Base-by-base conservation (phyloP, 2,797 vertebrate genomes). In the Botia kubotai region DNA sequence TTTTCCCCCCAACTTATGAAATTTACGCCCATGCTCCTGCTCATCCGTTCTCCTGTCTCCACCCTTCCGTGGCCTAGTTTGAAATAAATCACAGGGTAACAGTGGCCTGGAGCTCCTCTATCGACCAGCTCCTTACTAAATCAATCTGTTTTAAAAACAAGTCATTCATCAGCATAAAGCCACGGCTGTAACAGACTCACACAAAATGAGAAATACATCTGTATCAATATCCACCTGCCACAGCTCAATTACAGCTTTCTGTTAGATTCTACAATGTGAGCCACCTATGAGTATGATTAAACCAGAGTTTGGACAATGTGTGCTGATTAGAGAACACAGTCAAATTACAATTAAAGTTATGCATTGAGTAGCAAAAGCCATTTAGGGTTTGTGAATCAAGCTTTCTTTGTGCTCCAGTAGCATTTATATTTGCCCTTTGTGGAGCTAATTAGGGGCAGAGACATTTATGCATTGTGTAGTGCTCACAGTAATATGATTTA, bases 41-140 rank as follows among this genome's bases (percentile, higher is more conserved):
- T 60, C 63, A 53, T 29, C 46, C 21, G 55, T 43, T 53, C 16
- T 23, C 39, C 4, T 13, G 36, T 66, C 52, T 7, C 55, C 79
- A 5, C 66, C 78, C 12, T 46, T 68, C 69, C 76, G 58, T 84
- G 81, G 79, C 78, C 89, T 76, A 85, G 75, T 82, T 79, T 69
- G 67, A 86, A 76, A 83, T 75, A 43, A 79, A 84, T 83, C 60
- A 33, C 53, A 74, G 36, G 57, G 57, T 52, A 75, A 55, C 57
- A 48, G 55, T 63, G 52, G 29, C 73, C 72, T 29, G 16, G 72
- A 82, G 68, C 21, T 66, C 63, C 70, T 77, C 75, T 66, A 78
- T 82, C 75, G 36, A 81, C 75, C 69, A 2, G 19, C 52, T 39
- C 66, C 14, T 19, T 70, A 6, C 65, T 16, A 62, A 70, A 80